phyloP scores from a whole-genome alignment of 2,113 vertebrate species.

The Macquaria ambigua region DNA sequence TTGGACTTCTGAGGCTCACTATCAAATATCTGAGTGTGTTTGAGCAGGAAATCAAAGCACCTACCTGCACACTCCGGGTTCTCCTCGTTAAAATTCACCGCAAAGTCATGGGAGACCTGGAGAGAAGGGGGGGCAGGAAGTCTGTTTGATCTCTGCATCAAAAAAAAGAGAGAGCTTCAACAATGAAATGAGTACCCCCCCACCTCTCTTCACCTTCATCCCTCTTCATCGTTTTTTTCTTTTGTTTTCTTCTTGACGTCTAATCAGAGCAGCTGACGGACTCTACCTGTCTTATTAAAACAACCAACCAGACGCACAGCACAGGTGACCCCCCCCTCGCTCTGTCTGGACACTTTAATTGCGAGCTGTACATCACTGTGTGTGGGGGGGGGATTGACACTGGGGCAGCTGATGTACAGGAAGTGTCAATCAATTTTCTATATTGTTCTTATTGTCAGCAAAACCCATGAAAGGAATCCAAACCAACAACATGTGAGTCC shows the following conservation, averaged over 20 bases:
- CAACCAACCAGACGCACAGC: background rate
- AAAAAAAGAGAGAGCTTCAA: background rate
- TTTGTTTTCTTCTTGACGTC: background rate
- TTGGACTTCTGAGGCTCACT: background rate
- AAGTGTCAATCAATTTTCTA: no score
- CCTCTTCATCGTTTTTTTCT: background rate
- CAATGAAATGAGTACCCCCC: background rate
- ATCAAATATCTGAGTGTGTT: constrained; percentile 10
- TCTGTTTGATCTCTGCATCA: constrained; percentile 35
- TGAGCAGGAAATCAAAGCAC: constrained; percentile 34
- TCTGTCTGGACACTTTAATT: no score
- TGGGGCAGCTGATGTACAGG: no score
- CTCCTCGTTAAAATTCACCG: constrained; percentile 98
- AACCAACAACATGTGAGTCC: no score
- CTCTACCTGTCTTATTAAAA: background rate
- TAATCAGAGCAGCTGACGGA: no score
- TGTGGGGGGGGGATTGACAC: no score
- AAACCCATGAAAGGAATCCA: no score
- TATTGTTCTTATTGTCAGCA: no score
- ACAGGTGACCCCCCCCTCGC: background rate
- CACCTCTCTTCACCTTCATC: background rate
- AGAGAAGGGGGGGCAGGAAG: background rate
- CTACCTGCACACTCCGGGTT: constrained; percentile 98
- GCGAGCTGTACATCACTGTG: no score
- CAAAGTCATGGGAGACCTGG: constrained; percentile 98